These are phyloP conservation scores for Xenotilapia leptura DNA, from an alignment of 2,113 vertebrate genomes.

Conservation along the genomic window DNA sequence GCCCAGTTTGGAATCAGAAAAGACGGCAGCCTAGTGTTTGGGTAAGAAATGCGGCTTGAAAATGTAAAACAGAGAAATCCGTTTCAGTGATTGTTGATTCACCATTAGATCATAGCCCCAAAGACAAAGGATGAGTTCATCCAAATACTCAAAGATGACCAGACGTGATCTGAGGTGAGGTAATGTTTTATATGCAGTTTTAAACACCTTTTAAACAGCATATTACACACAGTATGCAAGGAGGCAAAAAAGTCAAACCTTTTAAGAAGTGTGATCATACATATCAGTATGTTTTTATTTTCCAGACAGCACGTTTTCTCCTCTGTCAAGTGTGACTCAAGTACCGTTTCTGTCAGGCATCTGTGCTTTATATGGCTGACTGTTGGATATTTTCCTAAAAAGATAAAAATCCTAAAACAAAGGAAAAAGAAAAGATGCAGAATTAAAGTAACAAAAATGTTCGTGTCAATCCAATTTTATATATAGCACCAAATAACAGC, in stretches of 20 bases:
- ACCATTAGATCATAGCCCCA: background rate
- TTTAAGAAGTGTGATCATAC: background rate
- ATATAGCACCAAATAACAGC: background rate
- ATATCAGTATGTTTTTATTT: background rate
- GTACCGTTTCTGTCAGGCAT: background rate
- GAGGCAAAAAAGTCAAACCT: background rate
- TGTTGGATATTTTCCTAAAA: background rate
- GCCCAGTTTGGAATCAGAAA: slow-evolving; percentile 91
- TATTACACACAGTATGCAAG: background rate
- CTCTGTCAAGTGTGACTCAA: background rate
- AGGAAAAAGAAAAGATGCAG: background rate
- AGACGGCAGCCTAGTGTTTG: slow-evolving; percentile 88
- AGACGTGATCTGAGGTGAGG: background rate
- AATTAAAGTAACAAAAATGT: too few relatives aligned
- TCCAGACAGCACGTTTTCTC: background rate
- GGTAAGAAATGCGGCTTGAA: slow-evolving; percentile 71
- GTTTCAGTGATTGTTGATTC: background rate
- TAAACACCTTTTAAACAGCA: background rate
- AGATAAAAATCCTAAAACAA: background rate
- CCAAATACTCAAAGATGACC: background rate
- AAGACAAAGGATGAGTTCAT: background rate
- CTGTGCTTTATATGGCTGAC: background rate
- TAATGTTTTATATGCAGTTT: background rate
- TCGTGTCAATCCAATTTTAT: background rate
- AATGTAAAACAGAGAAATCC: background rate